Conservation (phyloP, 2,113 vertebrate genomes). For the Corythaixoides concolor region DNA sequence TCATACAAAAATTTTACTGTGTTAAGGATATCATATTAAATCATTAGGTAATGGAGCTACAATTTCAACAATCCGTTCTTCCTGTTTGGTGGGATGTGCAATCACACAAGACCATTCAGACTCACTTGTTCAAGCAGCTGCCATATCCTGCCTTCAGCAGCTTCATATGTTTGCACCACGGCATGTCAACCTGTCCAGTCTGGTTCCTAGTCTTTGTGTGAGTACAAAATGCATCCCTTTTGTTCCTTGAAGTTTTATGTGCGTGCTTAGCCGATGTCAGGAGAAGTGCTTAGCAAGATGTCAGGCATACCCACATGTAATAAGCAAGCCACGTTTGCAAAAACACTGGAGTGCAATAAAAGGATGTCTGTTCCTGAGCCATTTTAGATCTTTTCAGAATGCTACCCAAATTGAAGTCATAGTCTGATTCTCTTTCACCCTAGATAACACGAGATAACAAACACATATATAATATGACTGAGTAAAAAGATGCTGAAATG, state of each 20-base stretch:
- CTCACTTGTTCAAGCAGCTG: slow-evolving; percentile 95
- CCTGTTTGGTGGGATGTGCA: slow-evolving; percentile 97
- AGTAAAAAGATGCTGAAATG: not conserved
- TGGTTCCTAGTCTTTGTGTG: slow-evolving; percentile 95
- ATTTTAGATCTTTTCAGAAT: not conserved
- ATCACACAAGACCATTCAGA: slow-evolving; percentile 99
- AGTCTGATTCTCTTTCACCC: not conserved
- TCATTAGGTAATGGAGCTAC: slow-evolving; percentile 88
- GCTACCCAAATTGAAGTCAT: not conserved
- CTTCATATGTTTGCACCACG: slow-evolving; percentile 98
- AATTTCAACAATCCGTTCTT: slow-evolving; percentile 97
- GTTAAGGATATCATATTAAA: not conserved
- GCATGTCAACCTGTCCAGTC: slow-evolving; percentile 95
- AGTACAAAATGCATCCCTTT: slow-evolving; percentile 58
- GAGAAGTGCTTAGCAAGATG: not conserved
- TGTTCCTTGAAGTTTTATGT: not conserved
- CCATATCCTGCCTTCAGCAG: slow-evolving; percentile 98
- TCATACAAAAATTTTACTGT: not conserved
- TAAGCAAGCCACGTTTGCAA: not conserved
- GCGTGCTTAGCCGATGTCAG: not conserved
- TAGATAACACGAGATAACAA: not conserved
- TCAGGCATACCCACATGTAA: not conserved
- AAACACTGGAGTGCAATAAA: not conserved
- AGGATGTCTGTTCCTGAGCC: not conserved
- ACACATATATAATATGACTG: not conserved